These are phyloP conservation scores for Poeciliopsis turrubarensis DNA, from an alignment of 2,113 vertebrate species.

Conservation along the genomic window DNA sequence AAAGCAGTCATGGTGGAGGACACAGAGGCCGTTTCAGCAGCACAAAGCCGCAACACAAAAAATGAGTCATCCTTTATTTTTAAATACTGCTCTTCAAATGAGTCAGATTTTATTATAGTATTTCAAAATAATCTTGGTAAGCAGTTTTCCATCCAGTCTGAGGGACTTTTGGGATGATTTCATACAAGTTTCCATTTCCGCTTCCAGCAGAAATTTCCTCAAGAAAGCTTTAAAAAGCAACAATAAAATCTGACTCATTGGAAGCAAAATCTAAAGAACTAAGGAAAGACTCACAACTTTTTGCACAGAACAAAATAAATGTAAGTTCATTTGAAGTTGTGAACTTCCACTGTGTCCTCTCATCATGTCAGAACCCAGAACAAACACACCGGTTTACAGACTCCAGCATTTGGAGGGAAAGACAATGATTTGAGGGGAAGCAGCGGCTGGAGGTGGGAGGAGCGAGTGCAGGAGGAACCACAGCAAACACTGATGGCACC, in stretches of 20 bases:
- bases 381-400: constrained; percentile 52
- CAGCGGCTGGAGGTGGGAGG: constrained; percentile 15
- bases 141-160: no score
- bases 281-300: neutral
- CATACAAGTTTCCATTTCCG: neutral
- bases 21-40: constrained; percentile 45
- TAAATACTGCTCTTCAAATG: neutral
- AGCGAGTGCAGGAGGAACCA: constrained; percentile 57
- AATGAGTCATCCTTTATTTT: constrained; percentile 3
- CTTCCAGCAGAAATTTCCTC: neutral
- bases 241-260: neutral
- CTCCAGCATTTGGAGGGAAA: constrained; percentile 30
- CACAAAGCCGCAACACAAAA: neutral
- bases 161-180: neutral
- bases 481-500: constrained; percentile 57
- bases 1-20: constrained; percentile 46
- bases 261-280: neutral
- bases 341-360: constrained; percentile 65
- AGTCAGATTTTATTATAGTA: no score
- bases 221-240: neutral
- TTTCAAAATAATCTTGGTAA: no score
- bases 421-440: constrained; percentile 23
- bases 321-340: no score
- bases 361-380: constrained; percentile 13
- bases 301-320: neutral